phyloP scores from a whole-genome alignment of 1,140 invertebrate species.

The Scaptomyza pallida region DNA sequence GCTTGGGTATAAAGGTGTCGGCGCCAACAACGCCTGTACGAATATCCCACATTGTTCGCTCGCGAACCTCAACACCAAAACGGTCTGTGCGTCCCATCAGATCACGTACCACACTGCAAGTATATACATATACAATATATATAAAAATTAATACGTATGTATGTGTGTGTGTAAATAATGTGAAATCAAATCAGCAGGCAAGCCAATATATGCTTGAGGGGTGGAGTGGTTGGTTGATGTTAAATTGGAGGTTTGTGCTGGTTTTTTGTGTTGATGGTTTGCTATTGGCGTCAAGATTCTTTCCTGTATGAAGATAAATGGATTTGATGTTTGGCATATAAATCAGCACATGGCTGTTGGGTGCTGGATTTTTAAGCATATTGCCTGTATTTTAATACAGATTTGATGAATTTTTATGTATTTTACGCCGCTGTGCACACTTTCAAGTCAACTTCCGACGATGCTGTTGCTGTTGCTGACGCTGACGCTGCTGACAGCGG shows the following conservation, averaged over 20 bases:
- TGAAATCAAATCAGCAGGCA: conserved; percentile 52
- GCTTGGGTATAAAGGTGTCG: conserved; percentile 94
- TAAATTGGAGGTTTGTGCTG: conserved; percentile 10
- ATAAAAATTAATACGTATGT: conserved; percentile 7
- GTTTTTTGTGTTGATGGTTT: neutral
- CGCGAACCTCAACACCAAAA: conserved; percentile 93
- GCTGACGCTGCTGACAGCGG: conserved; percentile 30
- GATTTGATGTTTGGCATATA: conserved; percentile 78
- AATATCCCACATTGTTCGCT: conserved; percentile 94
- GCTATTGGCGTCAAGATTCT: conserved; percentile 33
- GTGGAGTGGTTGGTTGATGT: no score
- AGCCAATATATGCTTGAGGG: conserved; percentile 23
- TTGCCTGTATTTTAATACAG: conserved; percentile 60
- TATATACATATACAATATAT: conserved; percentile 12
- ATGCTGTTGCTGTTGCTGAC: conserved; percentile 26
- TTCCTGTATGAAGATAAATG: conserved; percentile 68
- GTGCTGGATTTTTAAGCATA: conserved; percentile 60
- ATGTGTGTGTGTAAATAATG: conserved; percentile 17
- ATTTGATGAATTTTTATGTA: conserved; percentile 52
- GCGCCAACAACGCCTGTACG: conserved; percentile 95
- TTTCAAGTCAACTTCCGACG: conserved; percentile 67
- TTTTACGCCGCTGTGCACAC: conserved; percentile 65
- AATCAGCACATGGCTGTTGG: conserved; percentile 53
- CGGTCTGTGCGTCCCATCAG: conserved; percentile 90
- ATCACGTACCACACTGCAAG: conserved; percentile 87